Evolutionary conservation across 2,888 invertebrate species (phyloP).

Genomic region (Tuberolachnus salignus): DNA sequence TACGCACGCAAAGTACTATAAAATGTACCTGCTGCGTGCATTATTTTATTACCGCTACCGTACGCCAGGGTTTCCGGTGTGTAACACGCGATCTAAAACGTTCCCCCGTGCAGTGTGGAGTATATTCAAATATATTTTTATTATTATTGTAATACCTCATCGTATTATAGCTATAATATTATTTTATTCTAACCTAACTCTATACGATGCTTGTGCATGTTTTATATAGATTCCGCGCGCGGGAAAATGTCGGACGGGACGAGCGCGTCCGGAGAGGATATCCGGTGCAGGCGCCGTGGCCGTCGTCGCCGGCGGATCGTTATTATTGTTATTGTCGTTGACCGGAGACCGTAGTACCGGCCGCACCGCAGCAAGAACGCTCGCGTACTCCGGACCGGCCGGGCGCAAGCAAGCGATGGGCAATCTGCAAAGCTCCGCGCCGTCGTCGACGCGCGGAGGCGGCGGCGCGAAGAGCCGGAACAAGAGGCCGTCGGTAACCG

Average conservation of each 20-base stretch:
- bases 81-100: neutral
- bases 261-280: conserved; percentile 42
- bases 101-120: neutral
- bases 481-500: conserved; percentile 39
- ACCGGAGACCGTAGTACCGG: conserved; percentile 32
- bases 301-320: neutral
- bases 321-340: neutral
- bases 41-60: too few species aligned
- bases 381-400: neutral
- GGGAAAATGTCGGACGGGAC: conserved; percentile 17
- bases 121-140: too few species aligned
- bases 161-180: neutral
- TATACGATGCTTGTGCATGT: conserved; percentile 8
- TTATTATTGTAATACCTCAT: neutral
- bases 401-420: conserved; percentile 14
- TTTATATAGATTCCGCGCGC: neutral
- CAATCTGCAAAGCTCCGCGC: conserved; percentile 42
- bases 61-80: neutral
- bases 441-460: conserved; percentile 4
- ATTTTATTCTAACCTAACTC: neutral
- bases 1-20: too few species aligned
- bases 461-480: conserved; percentile 34
- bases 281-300: conserved; percentile 24
- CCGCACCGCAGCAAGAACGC: neutral
- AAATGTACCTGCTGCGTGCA: too few species aligned